A percentile compares a stretch with the other conserved stretches of the same genome.
Evolutionary conservation across 2,888 invertebrate species (phyloP).

Genomic region (Maniola hyperantus): DNA sequence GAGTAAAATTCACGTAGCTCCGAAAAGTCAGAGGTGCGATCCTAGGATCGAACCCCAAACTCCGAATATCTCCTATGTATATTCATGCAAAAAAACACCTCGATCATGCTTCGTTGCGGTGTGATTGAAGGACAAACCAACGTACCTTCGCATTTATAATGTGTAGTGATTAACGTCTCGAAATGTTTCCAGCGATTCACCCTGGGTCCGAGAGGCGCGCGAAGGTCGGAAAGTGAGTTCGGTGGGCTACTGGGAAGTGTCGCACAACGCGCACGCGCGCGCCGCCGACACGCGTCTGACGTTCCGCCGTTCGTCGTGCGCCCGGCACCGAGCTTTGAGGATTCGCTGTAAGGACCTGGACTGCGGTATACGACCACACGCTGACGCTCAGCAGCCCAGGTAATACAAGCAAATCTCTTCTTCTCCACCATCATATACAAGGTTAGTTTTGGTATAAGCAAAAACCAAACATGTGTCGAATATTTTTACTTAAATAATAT

Average conservation of each 20-base stretch:
- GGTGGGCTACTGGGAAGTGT: slow-evolving; percentile 83
- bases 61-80: too few relatives aligned
- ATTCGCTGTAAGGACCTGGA: slow-evolving; percentile 87
- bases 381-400: slow-evolving; percentile 86
- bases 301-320: slow-evolving; percentile 85
- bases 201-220: slow-evolving; percentile 70
- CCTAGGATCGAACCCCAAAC: too few relatives aligned
- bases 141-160: too few relatives aligned
- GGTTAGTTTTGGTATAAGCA: too few relatives aligned
- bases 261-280: slow-evolving; percentile 78
- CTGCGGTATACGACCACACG: slow-evolving; percentile 87
- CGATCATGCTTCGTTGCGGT: too few relatives aligned
- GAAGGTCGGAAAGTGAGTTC: slow-evolving; percentile 65
- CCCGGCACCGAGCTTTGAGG: slow-evolving; percentile 84
- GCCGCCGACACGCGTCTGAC: slow-evolving; percentile 84
- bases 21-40: too few relatives aligned
- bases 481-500: too few relatives aligned
- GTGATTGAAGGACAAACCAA: too few relatives aligned
- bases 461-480: too few relatives aligned
- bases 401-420: slow-evolving; percentile 50
- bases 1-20: too few relatives aligned
- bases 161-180: too few relatives aligned
- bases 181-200: slow-evolving; percentile 56
- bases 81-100: too few relatives aligned
- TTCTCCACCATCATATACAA: background rate